Conservation (phyloP, 2,888 invertebrate species). For the Nasonovia ribisnigri region DNA sequence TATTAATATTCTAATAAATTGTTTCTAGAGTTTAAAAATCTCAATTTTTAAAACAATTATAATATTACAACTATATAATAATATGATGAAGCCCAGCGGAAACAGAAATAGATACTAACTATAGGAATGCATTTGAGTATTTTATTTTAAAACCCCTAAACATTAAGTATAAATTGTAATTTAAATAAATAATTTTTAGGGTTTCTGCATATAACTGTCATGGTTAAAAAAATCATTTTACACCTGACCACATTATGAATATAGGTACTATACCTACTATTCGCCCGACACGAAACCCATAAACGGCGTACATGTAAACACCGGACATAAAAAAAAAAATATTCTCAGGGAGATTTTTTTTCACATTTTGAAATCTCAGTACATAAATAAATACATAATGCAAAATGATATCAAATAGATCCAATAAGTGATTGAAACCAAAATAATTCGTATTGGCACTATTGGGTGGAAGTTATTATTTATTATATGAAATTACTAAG, state of each 20-base stretch:
- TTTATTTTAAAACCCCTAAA: slow-evolving; percentile 41
- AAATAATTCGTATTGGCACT: not conserved
- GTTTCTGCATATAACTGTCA: slow-evolving; percentile 34
- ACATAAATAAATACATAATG: not conserved
- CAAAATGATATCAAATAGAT: not conserved
- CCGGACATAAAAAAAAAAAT: slow-evolving; percentile 41
- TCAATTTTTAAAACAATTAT: not conserved
- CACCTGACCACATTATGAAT: slow-evolving; percentile 11
- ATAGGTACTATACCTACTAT: not conserved
- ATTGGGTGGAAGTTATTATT: not conserved
- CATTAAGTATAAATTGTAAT: not conserved
- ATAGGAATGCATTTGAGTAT: not conserved
- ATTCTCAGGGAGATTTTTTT: slow-evolving; percentile 33
- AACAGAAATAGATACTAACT: slow-evolving; percentile 33
- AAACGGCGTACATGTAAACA: not conserved
- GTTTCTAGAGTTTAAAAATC: not conserved
- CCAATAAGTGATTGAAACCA: not conserved
- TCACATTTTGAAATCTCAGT: not conserved
- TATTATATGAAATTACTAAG: not conserved
- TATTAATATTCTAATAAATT: not conserved
- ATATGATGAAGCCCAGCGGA: not conserved
- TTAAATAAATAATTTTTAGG: slow-evolving; percentile 47
- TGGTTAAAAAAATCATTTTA: slow-evolving; percentile 31
- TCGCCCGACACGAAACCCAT: not conserved
- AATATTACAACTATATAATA: not conserved